These are phyloP conservation scores for Limenitis camilla DNA, from an alignment of 2,888 invertebrate genomes.

Conservation along the genomic window DNA sequence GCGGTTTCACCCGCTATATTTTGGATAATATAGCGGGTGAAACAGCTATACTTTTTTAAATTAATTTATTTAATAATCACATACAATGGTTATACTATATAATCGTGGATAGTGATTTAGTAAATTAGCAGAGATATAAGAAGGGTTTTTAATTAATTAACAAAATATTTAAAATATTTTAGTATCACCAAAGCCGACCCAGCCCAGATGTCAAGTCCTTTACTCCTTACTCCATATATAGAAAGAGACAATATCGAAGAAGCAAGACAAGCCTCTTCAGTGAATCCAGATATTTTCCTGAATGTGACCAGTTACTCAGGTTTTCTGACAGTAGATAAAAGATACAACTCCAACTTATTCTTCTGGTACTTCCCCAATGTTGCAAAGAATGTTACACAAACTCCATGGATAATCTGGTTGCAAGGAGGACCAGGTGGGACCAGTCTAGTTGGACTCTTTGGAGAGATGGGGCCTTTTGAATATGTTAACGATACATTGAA, in stretches of 20 bases:
- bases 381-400: constrained; percentile 42
- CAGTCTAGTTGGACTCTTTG: constrained; percentile 62
- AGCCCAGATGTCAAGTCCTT: constrained; percentile 40
- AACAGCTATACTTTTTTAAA: too few species aligned
- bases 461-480: constrained; percentile 56
- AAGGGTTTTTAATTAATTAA: too few species aligned
- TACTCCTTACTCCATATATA: constrained; percentile 48
- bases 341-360: constrained; percentile 82
- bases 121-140: too few species aligned
- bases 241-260: constrained; percentile 36
- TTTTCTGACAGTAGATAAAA: constrained; percentile 80
- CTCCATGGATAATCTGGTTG: constrained; percentile 87
- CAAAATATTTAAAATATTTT: constrained; percentile 15
- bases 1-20: too few species aligned
- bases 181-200: constrained; percentile 4
- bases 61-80: too few species aligned
- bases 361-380: constrained; percentile 87
- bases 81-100: too few species aligned
- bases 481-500: constrained; percentile 1
- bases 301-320: constrained; percentile 65
- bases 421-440: constrained; percentile 90
- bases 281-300: constrained; percentile 44
- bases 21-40: too few species aligned
- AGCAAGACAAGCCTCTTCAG: constrained; percentile 42
- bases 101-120: too few species aligned